These are phyloP conservation scores for Pomacea canaliculata DNA, from an alignment of 2,888 invertebrate genomes.

Conservation along the genomic window DNA sequence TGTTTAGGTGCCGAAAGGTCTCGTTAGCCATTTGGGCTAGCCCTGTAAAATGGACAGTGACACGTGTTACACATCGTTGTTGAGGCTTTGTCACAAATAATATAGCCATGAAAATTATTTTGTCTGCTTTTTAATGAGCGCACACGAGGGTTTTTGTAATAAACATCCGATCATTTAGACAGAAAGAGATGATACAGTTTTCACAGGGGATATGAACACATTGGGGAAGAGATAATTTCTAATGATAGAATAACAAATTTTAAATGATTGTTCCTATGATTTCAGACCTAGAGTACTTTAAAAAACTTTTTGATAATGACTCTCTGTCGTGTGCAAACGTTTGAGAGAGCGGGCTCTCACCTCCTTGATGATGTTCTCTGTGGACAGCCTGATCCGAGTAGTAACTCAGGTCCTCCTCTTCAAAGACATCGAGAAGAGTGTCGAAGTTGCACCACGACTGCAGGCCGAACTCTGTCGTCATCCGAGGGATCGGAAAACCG, in stretches of 20 bases:
- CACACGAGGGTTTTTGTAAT: no score
- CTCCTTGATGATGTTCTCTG: conserved; percentile 88
- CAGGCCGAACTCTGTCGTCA: conserved; percentile 95
- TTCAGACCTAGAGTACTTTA: no score
- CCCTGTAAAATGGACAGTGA: conserved; percentile 24
- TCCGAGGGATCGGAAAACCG: conserved; percentile 85
- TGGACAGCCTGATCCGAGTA: conserved; percentile 78
- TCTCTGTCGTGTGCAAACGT: no score
- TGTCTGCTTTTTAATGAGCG: no score
- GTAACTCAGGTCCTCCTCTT: conserved; percentile 66
- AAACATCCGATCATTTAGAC: no score
- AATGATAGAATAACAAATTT: no score
- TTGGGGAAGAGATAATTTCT: no score
- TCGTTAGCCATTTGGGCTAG: conserved; percentile 35
- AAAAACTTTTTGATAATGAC: no score
- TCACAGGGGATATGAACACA: no score
- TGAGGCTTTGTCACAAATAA: neutral
- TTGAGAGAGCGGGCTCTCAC: conserved; percentile 71
- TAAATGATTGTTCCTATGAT: no score
- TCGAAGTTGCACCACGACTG: conserved; percentile 86
- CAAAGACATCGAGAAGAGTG: conserved; percentile 74
- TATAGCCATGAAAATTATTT: neutral
- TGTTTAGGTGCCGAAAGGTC: conserved; percentile 74
- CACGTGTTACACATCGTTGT: neutral
- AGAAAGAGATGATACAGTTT: no score